A percentile compares a stretch with the other conserved stretches of the same genome.
Evolutionary conservation across 2,797 vertebrate species (phyloP).

Genomic region (Meda fulgida): DNA sequence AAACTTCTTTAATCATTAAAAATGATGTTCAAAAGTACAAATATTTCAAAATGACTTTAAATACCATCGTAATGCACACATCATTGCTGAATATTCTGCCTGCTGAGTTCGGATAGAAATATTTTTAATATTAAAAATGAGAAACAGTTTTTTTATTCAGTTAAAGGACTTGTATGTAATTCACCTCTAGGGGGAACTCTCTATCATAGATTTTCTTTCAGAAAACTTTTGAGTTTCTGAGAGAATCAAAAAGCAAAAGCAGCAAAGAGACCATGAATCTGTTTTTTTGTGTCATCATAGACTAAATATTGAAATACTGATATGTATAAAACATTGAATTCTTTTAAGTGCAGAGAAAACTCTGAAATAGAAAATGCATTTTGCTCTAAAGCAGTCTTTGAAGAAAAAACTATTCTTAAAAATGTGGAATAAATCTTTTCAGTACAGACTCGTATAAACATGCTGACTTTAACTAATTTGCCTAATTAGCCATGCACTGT

Average conservation of each 20-base stretch:
- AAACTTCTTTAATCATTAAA: neutral
- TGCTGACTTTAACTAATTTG: neutral
- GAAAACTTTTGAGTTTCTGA: neutral
- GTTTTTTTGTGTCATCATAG: neutral
- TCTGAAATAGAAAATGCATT: neutral
- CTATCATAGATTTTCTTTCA: neutral
- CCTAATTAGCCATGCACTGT: neutral
- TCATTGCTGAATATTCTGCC: neutral
- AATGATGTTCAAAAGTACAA: neutral
- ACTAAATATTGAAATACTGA: neutral
- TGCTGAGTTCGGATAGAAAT: neutral
- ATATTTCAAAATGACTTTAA: neutral
- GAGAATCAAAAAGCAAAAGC: conserved; percentile 12
- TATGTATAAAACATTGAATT: neutral
- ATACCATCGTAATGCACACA: neutral
- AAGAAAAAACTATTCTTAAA: neutral
- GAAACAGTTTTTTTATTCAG: neutral
- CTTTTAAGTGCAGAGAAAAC: neutral
- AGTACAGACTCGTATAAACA: neutral
- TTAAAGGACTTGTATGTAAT: neutral
- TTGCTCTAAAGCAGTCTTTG: neutral
- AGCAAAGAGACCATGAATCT: neutral
- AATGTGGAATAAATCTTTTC: neutral
- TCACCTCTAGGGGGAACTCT: conserved; percentile 27
- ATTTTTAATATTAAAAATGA: neutral